A percentile compares a stretch with the other conserved stretches of the same genome.
Conservation (phyloP, 2,797 vertebrate species). For the Clarias laeviceps region DNA sequence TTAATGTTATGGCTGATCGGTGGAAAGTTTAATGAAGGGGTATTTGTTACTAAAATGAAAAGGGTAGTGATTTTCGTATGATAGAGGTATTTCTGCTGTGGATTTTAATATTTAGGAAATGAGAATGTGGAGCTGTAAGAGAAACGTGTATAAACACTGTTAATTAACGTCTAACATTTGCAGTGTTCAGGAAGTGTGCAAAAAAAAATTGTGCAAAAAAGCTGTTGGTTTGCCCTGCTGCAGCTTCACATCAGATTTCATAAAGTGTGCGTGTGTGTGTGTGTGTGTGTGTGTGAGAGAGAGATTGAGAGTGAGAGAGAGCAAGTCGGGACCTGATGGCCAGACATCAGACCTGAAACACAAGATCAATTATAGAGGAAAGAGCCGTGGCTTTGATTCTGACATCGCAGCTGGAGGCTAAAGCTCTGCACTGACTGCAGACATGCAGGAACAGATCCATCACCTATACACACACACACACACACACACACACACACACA, state of each 20-base stretch:
- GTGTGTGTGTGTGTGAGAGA: background rate
- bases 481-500: no score
- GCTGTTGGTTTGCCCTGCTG: background rate
- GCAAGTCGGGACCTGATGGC: constrained; percentile 69
- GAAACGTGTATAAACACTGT: background rate
- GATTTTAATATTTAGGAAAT: background rate
- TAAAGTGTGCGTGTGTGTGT: constrained; percentile 1
- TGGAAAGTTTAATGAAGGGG: background rate
- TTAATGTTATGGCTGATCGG: no score
- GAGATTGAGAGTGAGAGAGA: background rate
- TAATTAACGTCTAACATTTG: background rate
- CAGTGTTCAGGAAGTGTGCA: background rate
- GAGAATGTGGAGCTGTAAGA: background rate
- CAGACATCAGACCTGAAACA: constrained; percentile 58
- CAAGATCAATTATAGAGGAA: constrained; percentile 63
- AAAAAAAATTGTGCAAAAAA: background rate
- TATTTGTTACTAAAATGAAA: background rate
- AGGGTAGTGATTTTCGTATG: background rate
- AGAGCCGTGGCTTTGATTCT: constrained; percentile 51
- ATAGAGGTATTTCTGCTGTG: background rate
- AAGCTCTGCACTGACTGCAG: constrained; percentile 50
- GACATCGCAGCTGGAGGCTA: constrained; percentile 60
- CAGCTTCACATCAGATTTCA: constrained; percentile 56
- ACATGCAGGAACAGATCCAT: constrained; percentile 66
- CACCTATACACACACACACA: constrained; percentile 31